Evolutionary conservation across 2,888 invertebrate genomes (phyloP).

Genomic region (Shargacucullia verbasci): DNA sequence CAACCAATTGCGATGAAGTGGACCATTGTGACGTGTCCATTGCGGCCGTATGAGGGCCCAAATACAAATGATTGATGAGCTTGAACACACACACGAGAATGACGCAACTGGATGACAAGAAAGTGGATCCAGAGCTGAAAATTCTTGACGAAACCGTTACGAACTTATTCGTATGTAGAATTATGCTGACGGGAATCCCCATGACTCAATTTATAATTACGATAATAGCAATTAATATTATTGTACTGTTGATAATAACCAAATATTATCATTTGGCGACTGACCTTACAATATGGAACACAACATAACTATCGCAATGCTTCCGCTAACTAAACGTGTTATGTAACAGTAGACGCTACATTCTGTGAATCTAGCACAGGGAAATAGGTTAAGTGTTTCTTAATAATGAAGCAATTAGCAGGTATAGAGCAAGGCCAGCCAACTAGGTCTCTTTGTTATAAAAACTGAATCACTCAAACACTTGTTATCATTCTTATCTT

Average conservation of each 20-base stretch:
- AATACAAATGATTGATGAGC: constrained; percentile 61
- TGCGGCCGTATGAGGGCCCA: constrained; percentile 60
- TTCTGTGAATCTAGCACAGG: constrained; percentile 76
- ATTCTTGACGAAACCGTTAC: constrained; percentile 12
- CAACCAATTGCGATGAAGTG: constrained; percentile 73
- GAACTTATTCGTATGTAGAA: constrained; percentile 10
- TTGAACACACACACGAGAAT: constrained; percentile 39
- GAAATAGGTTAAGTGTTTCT: constrained; percentile 86
- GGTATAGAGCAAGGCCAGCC: constrained; percentile 74
- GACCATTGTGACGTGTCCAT: constrained; percentile 62
- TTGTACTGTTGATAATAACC: constrained; percentile 29
- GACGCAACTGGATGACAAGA: constrained; percentile 57
- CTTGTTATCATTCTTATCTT: constrained; percentile 56
- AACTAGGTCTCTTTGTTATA: constrained; percentile 69
- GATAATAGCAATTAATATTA: constrained; percentile 32
- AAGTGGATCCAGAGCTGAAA: constrained; percentile 20
- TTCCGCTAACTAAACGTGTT: constrained; percentile 70
- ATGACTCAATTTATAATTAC: constrained; percentile 38
- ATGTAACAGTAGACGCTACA: constrained; percentile 66
- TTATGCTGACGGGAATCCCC: constrained; percentile 42
- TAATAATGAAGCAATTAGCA: constrained; percentile 84
- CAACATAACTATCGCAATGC: constrained; percentile 38
- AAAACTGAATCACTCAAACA: constrained; percentile 53
- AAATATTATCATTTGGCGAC: constrained; percentile 33
- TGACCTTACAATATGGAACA: constrained; percentile 38